phyloP scores from a whole-genome alignment of 2,888 invertebrate species.

The Allacma fusca region DNA sequence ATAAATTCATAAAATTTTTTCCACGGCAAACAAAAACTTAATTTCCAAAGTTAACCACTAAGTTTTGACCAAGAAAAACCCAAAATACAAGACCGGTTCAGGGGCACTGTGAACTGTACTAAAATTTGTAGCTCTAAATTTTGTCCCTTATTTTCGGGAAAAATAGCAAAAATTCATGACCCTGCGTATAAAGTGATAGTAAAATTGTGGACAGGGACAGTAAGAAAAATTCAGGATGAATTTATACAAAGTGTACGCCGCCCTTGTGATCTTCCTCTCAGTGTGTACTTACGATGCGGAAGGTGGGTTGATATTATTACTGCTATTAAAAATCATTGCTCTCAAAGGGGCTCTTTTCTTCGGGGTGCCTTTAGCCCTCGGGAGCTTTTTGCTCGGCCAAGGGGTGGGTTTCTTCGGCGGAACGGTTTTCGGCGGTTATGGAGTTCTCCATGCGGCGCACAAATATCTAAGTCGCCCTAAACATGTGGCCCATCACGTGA shows the following conservation, averaged over 20 bases:
- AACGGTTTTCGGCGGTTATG: slow-evolving; percentile 35
- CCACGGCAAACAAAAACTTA: too few species aligned
- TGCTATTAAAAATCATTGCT: slow-evolving; percentile 44
- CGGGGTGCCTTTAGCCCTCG: slow-evolving; percentile 43
- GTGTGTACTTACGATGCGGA: slow-evolving; percentile 44
- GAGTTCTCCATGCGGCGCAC: slow-evolving; percentile 32
- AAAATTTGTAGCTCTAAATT: too few species aligned
- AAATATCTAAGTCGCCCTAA: slow-evolving; percentile 30
- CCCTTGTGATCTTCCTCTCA: slow-evolving; percentile 29
- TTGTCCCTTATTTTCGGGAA: background rate
- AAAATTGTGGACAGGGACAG: too few species aligned
- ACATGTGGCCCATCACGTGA: background rate
- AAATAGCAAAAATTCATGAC: background rate
- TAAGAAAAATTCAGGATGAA: slow-evolving; percentile 37
- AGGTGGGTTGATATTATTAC: slow-evolving; percentile 39
- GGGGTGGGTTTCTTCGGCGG: slow-evolving; percentile 46
- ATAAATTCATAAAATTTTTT: too few species aligned
- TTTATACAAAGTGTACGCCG: slow-evolving; percentile 40
- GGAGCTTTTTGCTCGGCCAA: slow-evolving; percentile 43
- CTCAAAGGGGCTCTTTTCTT: slow-evolving; percentile 44
- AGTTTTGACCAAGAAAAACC: too few species aligned
- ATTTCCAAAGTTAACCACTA: too few species aligned
- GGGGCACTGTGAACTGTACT: too few species aligned
- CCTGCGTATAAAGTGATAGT: too few species aligned
- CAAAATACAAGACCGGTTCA: too few species aligned